Evolutionary conservation across 2,888 invertebrate species (phyloP).

Genomic region (Abrostola tripartita): DNA sequence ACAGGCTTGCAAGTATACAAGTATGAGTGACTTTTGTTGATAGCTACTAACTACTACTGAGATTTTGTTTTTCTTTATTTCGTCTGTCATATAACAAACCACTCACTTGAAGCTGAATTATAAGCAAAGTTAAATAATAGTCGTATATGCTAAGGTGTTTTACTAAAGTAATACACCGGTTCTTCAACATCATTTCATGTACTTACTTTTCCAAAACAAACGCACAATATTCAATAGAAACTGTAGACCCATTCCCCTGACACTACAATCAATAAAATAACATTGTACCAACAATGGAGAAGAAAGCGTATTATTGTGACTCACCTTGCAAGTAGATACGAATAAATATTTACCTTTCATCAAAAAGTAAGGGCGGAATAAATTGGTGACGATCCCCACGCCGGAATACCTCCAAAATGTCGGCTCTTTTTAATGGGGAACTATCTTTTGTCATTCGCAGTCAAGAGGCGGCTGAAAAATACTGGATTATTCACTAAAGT

Average conservation of each 20-base stretch:
- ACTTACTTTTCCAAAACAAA: not conserved
- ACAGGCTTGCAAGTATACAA: no score
- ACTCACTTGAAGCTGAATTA: no score
- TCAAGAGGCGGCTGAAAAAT: conserved; percentile 10
- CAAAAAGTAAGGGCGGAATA: conserved; percentile 25
- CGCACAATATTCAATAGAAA: not conserved
- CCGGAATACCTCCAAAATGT: conserved; percentile 37
- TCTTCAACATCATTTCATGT: not conserved
- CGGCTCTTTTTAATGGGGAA: conserved; percentile 44
- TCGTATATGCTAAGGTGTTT: not conserved
- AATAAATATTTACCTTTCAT: conserved; percentile 38
- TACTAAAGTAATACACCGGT: no score
- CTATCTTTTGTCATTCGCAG: conserved; percentile 35
- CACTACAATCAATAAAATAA: conserved; percentile 4
- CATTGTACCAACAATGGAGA: not conserved
- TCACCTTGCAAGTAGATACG: conserved; percentile 6
- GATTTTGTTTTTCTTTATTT: no score
- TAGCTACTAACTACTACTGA: no score
- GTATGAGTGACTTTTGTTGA: no score
- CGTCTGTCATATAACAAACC: no score
- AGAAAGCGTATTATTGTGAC: conserved; percentile 11
- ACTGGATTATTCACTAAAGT: conserved; percentile 15
- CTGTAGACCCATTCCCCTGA: not conserved
- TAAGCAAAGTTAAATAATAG: no score
- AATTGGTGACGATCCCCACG: conserved; percentile 17